phyloP scores from a whole-genome alignment of 2,113 vertebrate genomes.

The Corythoichthys haematopterus region DNA sequence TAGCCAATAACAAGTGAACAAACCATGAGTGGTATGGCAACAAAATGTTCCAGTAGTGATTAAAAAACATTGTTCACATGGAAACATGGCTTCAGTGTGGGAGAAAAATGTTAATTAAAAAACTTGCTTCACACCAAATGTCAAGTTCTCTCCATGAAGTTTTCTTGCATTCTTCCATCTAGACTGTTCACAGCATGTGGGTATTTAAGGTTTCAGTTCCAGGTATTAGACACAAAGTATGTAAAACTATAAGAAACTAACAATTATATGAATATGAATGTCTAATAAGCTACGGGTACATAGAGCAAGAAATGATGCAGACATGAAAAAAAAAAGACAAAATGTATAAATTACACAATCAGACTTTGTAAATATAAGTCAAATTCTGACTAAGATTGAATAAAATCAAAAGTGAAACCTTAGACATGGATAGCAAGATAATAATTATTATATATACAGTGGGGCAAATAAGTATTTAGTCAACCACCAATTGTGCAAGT shows the following conservation, averaged over 20 bases:
- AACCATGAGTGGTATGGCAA: neutral
- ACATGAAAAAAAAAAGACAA: neutral
- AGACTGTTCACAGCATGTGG: neutral
- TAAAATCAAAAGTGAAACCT: neutral
- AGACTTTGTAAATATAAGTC: neutral
- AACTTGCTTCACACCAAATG: neutral
- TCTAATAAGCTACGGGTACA: too few species aligned
- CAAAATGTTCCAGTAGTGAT: neutral
- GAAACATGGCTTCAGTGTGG: neutral
- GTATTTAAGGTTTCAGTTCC: neutral
- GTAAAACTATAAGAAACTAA: too few species aligned
- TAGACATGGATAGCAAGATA: neutral
- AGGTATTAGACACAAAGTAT: neutral
- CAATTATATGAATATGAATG: too few species aligned
- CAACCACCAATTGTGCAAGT: too few species aligned
- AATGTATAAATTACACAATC: neutral
- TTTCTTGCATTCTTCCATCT: neutral
- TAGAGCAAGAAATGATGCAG: neutral
- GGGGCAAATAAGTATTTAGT: too few species aligned
- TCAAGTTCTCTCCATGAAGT: neutral
- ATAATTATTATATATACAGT: too few species aligned
- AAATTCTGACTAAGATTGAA: neutral
- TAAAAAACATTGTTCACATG: neutral
- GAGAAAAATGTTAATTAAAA: neutral
- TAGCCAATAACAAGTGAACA: slow-evolving; percentile 1